These are phyloP conservation scores for Anneissia japonica DNA, from an alignment of 35 echinoderm and acorn worm genomes.

Conservation along the genomic window DNA sequence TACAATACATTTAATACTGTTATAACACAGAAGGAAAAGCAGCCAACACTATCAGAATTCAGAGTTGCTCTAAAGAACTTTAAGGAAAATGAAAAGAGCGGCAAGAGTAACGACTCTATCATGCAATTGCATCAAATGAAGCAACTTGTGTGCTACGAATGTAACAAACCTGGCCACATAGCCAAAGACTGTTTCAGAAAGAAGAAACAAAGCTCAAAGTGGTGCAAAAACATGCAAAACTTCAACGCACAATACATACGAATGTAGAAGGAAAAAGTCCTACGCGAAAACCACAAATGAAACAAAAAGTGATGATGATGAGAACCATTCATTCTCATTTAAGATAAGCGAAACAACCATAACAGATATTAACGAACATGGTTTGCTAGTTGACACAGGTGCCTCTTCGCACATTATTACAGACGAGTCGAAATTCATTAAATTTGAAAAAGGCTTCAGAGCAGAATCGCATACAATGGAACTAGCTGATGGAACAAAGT, in stretches of 20 bases:
- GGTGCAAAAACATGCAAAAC: constrained; percentile 20
- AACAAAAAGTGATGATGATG: neutral
- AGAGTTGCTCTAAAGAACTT: constrained; percentile 20
- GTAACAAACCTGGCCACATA: constrained; percentile 16
- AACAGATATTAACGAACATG: neutral
- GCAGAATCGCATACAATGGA: neutral
- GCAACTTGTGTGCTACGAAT: neutral
- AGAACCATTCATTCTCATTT: neutral
- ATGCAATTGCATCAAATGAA: too few relatives aligned
- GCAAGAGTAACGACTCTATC: too few relatives aligned
- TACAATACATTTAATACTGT: constrained; percentile 27
- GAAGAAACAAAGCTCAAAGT: neutral
- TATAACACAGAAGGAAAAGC: constrained; percentile 30
- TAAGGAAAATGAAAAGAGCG: too few relatives aligned
- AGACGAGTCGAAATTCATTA: neutral
- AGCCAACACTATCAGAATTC: neutral
- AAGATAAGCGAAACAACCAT: neutral
- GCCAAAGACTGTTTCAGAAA: constrained; percentile 5
- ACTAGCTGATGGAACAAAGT: neutral
- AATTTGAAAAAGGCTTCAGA: neutral
- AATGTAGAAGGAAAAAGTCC: neutral
- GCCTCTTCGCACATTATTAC: neutral
- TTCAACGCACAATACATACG: constrained; percentile 21
- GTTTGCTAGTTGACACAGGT: neutral
- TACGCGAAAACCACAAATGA: constrained; percentile 22